These are phyloP conservation scores for Sorex araneus DNA, from an alignment of 2,113 vertebrate genomes.

Conservation along the genomic window DNA sequence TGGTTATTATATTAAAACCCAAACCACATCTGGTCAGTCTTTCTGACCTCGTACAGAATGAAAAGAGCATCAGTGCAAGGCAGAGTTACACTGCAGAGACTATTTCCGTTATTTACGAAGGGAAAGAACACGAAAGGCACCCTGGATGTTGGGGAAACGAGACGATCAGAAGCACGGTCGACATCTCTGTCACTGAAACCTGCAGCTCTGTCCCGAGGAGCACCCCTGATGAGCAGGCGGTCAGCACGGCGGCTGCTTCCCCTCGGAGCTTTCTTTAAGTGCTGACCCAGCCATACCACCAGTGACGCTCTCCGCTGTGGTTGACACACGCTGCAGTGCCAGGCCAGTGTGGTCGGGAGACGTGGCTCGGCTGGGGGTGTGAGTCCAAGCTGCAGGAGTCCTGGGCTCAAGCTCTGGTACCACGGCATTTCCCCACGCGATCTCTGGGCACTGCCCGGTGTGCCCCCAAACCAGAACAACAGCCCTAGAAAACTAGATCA, in stretches of 20 bases:
- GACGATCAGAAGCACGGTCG: background rate
- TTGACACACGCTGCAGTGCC: too few species aligned
- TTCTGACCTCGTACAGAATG: constrained; percentile 19
- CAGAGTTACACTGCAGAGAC: background rate
- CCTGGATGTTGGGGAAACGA: too few species aligned
- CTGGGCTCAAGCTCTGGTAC: too few species aligned
- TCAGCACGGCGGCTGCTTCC: background rate
- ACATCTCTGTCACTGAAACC: background rate
- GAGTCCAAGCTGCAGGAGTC: too few species aligned
- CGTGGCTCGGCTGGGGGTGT: too few species aligned
- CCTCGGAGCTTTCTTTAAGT: background rate
- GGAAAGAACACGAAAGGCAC: background rate
- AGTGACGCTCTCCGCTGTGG: too few species aligned
- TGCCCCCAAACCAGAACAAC: too few species aligned
- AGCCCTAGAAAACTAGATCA: background rate
- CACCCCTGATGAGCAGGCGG: background rate
- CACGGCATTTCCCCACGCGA: too few species aligned
- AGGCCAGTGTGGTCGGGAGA: too few species aligned
- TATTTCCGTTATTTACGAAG: background rate
- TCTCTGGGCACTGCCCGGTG: too few species aligned
- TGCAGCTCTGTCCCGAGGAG: background rate
- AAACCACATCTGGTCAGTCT: background rate
- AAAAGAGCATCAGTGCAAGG: background rate
- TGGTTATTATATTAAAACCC: background rate
- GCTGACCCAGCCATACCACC: too few species aligned